A percentile compares a stretch with the other conserved stretches of the same genome.
Conservation (phyloP, 2,888 invertebrate species). For the Caenorhabditis sp. region DNA sequence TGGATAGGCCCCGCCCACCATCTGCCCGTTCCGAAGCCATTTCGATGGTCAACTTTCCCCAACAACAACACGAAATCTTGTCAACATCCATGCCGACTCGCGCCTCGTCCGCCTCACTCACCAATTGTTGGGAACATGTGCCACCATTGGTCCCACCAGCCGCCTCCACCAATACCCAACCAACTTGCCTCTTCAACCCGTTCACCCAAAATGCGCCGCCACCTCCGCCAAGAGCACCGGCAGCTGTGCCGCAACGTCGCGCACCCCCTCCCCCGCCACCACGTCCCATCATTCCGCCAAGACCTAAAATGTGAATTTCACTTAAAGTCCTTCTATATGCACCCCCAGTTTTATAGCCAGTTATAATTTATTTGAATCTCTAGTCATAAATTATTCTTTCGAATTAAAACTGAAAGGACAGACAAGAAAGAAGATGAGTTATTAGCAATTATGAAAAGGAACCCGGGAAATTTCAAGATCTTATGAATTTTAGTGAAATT, state of each 20-base stretch:
- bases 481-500: no score
- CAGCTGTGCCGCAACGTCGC: conserved; percentile 25
- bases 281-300: conserved; percentile 47
- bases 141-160: conserved; percentile 35
- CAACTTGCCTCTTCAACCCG: conserved; percentile 36
- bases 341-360: no score
- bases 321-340: no score
- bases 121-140: conserved; percentile 36
- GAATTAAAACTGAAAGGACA: background rate
- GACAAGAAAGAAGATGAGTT: no score
- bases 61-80: conserved; percentile 8
- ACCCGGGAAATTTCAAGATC: no score
- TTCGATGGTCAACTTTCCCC: conserved; percentile 12
- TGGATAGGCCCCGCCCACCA: background rate
- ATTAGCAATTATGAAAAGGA: no score
- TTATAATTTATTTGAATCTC: conserved; percentile 9
- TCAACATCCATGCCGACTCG: conserved; percentile 45
- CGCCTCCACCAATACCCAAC: no score
- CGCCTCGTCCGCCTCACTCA: conserved; percentile 31
- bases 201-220: conserved; percentile 25
- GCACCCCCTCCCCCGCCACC: conserved; percentile 51
- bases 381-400: conserved; percentile 19
- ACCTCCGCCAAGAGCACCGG: conserved; percentile 10
- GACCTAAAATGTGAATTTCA: conserved; percentile 23
- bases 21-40: conserved; percentile 1